A percentile compares a stretch with the other conserved stretches of the same genome.
Evolutionary conservation across 2,113 vertebrate species (phyloP).

Genomic region (Hepsetus odoe): DNA sequence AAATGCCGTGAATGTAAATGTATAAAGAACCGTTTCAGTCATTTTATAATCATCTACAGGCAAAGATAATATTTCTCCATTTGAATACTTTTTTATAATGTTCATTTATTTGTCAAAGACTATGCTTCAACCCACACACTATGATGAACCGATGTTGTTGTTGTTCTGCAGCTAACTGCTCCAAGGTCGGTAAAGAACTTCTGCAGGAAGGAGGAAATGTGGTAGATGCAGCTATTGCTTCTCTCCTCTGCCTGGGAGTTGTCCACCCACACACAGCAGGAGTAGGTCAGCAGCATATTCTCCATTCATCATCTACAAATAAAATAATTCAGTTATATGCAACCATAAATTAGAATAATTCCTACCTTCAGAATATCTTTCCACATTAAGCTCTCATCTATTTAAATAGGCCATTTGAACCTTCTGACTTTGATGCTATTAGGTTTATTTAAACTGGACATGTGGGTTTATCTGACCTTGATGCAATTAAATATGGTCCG

Average conservation of each 20-base stretch:
- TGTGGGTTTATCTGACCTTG: background rate
- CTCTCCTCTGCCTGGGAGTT: conserved; percentile 65
- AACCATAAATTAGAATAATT: background rate
- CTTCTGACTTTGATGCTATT: conserved; percentile 3
- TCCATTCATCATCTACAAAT: conserved; percentile 24
- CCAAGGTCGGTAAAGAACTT: conserved; percentile 64
- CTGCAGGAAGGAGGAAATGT: conserved; percentile 60
- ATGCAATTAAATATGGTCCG: conserved; percentile 12
- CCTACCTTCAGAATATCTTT: background rate
- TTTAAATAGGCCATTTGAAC: background rate
- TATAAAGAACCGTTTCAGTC: no score
- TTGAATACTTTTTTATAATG: no score
- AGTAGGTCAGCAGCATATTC: conserved; percentile 65
- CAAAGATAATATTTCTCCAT: no score
- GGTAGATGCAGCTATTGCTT: conserved; percentile 61
- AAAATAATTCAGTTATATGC: background rate
- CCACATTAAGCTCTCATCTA: background rate
- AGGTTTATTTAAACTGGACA: background rate
- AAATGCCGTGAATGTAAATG: no score
- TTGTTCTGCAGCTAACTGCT: conserved; percentile 61
- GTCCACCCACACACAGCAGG: conserved; percentile 61
- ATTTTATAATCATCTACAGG: no score
- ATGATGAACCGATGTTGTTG: background rate
- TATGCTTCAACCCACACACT: no score
- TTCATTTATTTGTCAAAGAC: no score